Conservation (phyloP, 2,113 vertebrate genomes). For the Actinemys pallida region DNA sequence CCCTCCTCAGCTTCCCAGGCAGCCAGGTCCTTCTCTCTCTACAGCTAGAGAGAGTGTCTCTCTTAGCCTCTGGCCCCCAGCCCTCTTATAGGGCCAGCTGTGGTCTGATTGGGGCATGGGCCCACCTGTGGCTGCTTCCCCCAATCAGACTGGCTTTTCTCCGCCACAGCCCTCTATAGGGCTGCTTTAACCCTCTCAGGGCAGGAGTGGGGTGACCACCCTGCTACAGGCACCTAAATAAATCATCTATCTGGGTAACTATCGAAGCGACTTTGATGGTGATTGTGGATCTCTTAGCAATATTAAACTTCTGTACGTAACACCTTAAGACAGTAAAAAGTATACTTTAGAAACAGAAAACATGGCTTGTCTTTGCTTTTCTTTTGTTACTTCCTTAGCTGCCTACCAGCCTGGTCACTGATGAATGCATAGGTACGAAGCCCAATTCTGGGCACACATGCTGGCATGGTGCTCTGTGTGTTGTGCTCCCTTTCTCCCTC, state of each 20-base stretch:
- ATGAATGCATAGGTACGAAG: background rate
- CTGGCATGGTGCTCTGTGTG: background rate
- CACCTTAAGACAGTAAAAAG: background rate
- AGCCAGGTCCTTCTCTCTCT: too few species aligned
- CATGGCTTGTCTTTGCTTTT: background rate
- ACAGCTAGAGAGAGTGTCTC: too few species aligned
- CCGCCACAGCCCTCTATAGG: too few species aligned
- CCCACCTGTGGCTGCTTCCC: too few species aligned
- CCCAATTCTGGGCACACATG: background rate
- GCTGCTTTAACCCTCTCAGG: too few species aligned
- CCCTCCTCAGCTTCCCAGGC: too few species aligned
- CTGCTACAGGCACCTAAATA: background rate
- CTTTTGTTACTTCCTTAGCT: background rate
- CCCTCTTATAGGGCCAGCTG: too few species aligned
- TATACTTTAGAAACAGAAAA: background rate
- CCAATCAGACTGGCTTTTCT: too few species aligned
- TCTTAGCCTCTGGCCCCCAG: too few species aligned
- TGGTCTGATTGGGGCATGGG: too few species aligned
- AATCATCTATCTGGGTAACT: constrained; percentile 16
- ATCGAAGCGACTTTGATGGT: background rate
- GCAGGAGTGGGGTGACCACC: too few species aligned
- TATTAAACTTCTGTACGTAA: background rate
- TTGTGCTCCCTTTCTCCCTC: background rate
- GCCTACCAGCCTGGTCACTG: background rate
- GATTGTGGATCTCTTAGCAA: background rate